Conservation (phyloP, 2,797 vertebrate species). For the Cynopterus sphinx region DNA sequence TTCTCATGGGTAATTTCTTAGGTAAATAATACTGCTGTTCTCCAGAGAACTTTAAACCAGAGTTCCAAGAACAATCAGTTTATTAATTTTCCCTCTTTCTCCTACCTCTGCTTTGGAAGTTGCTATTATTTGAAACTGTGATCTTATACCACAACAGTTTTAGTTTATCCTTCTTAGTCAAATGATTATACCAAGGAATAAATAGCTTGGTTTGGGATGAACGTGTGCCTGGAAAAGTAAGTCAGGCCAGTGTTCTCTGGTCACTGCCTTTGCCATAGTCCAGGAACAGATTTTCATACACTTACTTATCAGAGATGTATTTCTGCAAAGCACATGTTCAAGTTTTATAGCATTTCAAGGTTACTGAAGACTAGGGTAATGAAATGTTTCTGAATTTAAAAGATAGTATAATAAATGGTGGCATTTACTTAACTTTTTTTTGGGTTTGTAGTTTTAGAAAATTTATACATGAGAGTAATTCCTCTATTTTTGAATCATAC, state of each 20-base stretch:
- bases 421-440: neutral
- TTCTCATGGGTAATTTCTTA: neutral
- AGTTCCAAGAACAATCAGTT: neutral
- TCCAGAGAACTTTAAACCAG: neutral
- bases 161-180: neutral
- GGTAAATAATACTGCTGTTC: neutral
- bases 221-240: neutral
- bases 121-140: neutral
- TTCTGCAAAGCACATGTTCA: neutral
- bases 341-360: neutral
- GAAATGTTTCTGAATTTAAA: neutral
- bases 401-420: neutral
- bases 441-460: neutral
- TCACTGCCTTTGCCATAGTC: accelerated
- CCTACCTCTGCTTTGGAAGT: neutral
- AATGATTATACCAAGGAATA: neutral
- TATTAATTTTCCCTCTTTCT: neutral
- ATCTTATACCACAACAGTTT: neutral
- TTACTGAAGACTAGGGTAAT: neutral
- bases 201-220: neutral
- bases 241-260: no score
- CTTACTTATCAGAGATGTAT: no score
- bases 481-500: neutral
- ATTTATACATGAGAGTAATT: neutral
- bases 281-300: neutral